phyloP scores from a whole-genome alignment of 2,888 invertebrate species.

The Agrotis exclamationis region DNA sequence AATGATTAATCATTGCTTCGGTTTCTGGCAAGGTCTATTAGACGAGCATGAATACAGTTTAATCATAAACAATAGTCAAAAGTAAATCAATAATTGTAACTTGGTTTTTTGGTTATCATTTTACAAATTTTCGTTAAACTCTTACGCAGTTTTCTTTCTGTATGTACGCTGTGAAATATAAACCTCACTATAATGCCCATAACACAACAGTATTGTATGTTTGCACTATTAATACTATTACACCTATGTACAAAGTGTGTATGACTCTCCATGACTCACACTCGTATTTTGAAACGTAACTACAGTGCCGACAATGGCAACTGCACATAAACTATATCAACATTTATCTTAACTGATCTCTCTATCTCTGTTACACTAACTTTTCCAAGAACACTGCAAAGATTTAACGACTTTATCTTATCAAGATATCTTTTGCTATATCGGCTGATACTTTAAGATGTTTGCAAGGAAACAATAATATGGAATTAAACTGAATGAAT shows the following conservation, averaged over 20 bases:
- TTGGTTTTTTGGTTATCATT: not conserved
- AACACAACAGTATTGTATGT: not conserved
- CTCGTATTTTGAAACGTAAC: conserved; percentile 16
- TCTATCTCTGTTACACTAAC: conserved; percentile 30
- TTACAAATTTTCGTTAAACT: not conserved
- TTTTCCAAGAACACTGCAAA: conserved; percentile 25
- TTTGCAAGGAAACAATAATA: conserved; percentile 14
- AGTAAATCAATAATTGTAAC: too few species aligned
- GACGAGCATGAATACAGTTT: too few species aligned
- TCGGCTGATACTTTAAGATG: conserved; percentile 1
- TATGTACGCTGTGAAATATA: not conserved
- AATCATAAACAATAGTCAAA: too few species aligned
- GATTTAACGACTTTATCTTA: conserved; percentile 52
- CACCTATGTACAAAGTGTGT: not conserved
- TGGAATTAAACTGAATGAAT: not conserved
- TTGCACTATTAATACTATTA: not conserved
- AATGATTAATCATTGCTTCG: too few species aligned
- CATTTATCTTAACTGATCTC: conserved; percentile 46
- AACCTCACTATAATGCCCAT: not conserved
- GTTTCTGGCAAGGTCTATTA: too few species aligned
- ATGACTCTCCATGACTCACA: conserved; percentile 39
- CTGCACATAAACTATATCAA: conserved; percentile 39
- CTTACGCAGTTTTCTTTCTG: not conserved
- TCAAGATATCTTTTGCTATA: conserved; percentile 40
- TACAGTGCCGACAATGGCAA: conserved; percentile 19